Evolutionary conservation across 2,113 vertebrate genomes (phyloP).

Genomic region (Pardalotus punctatus): DNA sequence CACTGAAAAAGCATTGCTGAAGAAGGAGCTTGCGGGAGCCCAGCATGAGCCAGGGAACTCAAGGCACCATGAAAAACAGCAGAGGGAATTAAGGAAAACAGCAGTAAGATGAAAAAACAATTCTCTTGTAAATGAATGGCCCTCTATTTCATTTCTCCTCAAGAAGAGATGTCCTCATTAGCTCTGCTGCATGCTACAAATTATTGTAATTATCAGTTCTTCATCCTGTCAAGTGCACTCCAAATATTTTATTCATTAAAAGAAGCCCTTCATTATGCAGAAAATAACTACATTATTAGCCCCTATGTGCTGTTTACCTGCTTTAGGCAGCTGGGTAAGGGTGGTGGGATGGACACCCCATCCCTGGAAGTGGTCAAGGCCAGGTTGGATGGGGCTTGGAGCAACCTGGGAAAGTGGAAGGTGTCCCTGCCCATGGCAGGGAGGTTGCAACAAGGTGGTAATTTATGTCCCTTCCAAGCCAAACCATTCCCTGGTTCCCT

Average conservation of each 20-base stretch:
- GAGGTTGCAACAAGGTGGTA: background rate
- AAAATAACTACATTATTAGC: background rate
- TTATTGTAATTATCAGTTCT: slow-evolving; percentile 12
- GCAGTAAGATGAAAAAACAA: slow-evolving; percentile 8
- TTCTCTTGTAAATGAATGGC: background rate
- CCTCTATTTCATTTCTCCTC: background rate
- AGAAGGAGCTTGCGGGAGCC: slow-evolving; percentile 25
- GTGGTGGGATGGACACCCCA: background rate
- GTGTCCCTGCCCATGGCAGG: background rate
- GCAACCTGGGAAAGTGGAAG: background rate
- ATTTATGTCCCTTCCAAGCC: background rate
- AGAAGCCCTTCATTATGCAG: background rate
- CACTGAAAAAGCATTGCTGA: background rate
- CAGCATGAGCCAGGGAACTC: background rate
- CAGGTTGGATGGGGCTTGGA: background rate
- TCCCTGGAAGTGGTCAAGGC: background rate
- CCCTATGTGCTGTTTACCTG: background rate
- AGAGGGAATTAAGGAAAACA: slow-evolving; percentile 20
- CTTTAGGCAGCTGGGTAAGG: background rate
- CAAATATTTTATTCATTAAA: slow-evolving; percentile 35
- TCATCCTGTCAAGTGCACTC: slow-evolving; percentile 1
- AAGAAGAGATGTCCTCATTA: slow-evolving; percentile 24
- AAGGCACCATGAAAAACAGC: slow-evolving; percentile 17
- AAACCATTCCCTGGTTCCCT: background rate
- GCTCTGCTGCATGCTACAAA: background rate